phyloP scores from a whole-genome alignment of 2,113 vertebrate species.

The Semnornis frantzii region DNA sequence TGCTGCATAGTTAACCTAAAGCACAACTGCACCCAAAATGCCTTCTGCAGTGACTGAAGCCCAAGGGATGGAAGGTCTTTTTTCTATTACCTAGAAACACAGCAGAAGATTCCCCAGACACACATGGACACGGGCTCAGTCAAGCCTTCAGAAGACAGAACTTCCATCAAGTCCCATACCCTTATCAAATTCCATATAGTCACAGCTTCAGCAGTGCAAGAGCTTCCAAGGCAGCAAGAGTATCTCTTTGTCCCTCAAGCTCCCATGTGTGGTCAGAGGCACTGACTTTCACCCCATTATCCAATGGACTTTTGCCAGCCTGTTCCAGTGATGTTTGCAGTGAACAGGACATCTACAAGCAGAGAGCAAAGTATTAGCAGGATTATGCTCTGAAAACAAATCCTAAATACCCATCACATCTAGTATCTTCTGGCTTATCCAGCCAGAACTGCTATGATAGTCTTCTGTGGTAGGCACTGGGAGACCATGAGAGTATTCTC shows the following conservation, averaged over 20 bases:
- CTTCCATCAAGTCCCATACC: background rate
- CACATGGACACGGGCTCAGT: accelerated
- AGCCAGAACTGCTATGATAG: background rate
- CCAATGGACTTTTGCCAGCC: background rate
- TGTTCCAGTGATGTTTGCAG: background rate
- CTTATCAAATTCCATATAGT: background rate
- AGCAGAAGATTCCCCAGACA: background rate
- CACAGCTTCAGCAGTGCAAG: background rate
- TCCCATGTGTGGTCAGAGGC: background rate
- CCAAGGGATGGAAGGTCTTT: background rate
- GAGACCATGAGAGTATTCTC: background rate
- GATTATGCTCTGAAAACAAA: constrained; percentile 6
- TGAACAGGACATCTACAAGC: background rate
- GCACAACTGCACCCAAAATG: background rate
- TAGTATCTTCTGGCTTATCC: background rate
- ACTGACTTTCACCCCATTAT: background rate
- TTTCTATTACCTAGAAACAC: background rate
- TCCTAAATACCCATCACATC: background rate
- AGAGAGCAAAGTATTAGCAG: background rate
- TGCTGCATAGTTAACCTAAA: background rate
- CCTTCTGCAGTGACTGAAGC: background rate
- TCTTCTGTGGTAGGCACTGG: background rate
- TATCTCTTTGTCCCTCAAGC: background rate
- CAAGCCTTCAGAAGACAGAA: background rate
- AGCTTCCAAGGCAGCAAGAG: accelerated